Percentiles rank a stretch among this genome's conserved stretches.
Conservation (phyloP, 2,888 invertebrate genomes). For the Serrognathus titanus region DNA sequence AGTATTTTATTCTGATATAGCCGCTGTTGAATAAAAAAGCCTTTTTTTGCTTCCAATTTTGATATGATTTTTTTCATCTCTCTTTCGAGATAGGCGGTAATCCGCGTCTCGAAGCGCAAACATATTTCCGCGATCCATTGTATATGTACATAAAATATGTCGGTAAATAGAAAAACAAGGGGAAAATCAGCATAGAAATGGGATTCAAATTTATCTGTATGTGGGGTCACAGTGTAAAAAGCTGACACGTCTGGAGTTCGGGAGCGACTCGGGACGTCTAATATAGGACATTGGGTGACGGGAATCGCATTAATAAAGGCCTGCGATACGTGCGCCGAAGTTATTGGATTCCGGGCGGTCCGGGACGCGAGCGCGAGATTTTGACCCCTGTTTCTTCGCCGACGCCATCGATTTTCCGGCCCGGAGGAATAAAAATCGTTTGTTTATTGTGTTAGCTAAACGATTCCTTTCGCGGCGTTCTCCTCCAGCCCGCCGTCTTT, state of each 20-base stretch:
- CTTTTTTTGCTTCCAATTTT: too few species aligned
- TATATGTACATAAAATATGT: not conserved
- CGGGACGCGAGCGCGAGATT: conserved; percentile 1
- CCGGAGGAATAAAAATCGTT: too few species aligned
- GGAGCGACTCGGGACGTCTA: conserved; percentile 23
- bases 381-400: not conserved
- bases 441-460: too few species aligned
- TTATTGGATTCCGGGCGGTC: conserved; percentile 34
- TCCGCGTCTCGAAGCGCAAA: too few species aligned
- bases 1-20: too few species aligned
- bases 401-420: not conserved
- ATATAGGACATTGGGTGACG: conserved; percentile 36
- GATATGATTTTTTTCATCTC: not conserved
- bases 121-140: not conserved
- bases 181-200: conserved; percentile 2
- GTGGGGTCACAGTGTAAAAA: not conserved
- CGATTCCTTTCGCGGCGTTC: too few species aligned
- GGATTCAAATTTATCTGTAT: conserved; percentile 1
- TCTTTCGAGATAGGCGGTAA: not conserved
- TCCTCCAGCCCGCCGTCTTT: too few species aligned
- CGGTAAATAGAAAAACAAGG: conserved; percentile 1
- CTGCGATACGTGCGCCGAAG: conserved; percentile 36
- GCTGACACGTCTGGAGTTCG: conserved; percentile 2
- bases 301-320: conserved; percentile 38
- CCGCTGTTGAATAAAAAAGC: too few species aligned